These are phyloP conservation scores for Pangasius macronema DNA, from an alignment of 2,797 vertebrate genomes.

Conservation along the genomic window DNA sequence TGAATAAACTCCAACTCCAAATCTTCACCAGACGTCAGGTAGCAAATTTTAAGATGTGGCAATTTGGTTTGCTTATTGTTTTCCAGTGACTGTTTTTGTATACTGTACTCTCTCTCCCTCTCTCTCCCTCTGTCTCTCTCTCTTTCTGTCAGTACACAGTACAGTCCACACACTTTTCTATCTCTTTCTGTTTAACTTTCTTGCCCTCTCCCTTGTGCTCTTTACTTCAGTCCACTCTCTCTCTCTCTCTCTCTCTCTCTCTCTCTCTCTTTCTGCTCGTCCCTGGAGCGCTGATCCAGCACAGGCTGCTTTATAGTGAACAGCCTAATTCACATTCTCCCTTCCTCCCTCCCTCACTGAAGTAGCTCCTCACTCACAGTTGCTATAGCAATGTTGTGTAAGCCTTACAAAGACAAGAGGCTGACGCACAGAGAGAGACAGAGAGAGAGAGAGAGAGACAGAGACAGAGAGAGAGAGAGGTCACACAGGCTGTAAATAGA, in stretches of 20 bases:
- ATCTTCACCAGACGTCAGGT: neutral
- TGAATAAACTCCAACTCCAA: neutral
- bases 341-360: slow-evolving; percentile 38
- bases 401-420: slow-evolving; percentile 41
- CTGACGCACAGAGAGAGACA: slow-evolving; percentile 37
- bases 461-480: slow-evolving; percentile 19
- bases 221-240: slow-evolving; percentile 17
- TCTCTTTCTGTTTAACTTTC: slow-evolving; percentile 24
- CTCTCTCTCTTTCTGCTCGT: slow-evolving; percentile 12
- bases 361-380: slow-evolving; percentile 48
- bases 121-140: neutral
- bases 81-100: neutral
- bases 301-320: slow-evolving; percentile 30
- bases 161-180: slow-evolving; percentile 24
- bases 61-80: slow-evolving; percentile 12
- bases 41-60: neutral
- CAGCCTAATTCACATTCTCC: slow-evolving; percentile 49
- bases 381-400: slow-evolving; percentile 55
- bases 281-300: slow-evolving; percentile 29
- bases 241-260: slow-evolving; percentile 3
- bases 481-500: slow-evolving; percentile 37
- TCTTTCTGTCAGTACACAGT: neutral
- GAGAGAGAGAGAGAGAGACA: neutral
- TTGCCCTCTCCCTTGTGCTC: slow-evolving; percentile 34
- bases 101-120: slow-evolving; percentile 8